Percentiles rank a stretch among this genome's conserved stretches.
Evolutionary conservation across 2,888 invertebrate genomes (phyloP).

Genomic region (Leptodirus hochenwartii): DNA sequence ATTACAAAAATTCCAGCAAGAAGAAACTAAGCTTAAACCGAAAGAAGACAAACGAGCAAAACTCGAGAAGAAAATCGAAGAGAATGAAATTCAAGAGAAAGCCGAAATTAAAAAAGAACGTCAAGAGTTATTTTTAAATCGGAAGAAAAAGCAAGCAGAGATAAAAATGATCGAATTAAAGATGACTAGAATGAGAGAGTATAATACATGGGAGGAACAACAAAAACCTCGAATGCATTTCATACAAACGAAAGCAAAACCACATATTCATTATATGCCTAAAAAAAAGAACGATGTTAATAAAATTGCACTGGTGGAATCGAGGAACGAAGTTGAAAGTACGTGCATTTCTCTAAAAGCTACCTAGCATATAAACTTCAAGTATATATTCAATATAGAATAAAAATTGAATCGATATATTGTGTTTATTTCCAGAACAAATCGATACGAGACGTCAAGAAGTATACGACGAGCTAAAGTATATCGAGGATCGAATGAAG

Average conservation of each 20-base stretch:
- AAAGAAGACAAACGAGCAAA: constrained; percentile 69
- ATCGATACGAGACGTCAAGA: constrained; percentile 43
- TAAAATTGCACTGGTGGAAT: constrained; percentile 43
- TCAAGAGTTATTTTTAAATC: constrained; percentile 65
- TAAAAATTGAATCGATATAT: constrained; percentile 1
- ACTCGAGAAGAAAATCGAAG: constrained; percentile 87
- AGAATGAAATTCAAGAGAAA: constrained; percentile 72
- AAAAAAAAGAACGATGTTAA: constrained; percentile 54
- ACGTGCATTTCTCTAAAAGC: constrained; percentile 22
- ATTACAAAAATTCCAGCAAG: constrained; percentile 85
- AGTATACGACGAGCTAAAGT: constrained; percentile 42
- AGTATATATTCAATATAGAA: background rate
- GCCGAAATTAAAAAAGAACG: constrained; percentile 70
- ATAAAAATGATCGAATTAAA: constrained; percentile 80
- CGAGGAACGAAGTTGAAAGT: constrained; percentile 46
- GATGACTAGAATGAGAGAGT: constrained; percentile 73
- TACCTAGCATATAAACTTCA: constrained; percentile 1
- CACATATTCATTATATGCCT: constrained; percentile 76
- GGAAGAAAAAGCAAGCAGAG: constrained; percentile 75
- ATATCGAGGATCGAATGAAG: constrained; percentile 38
- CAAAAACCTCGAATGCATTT: constrained; percentile 62
- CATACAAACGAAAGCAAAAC: constrained; percentile 74
- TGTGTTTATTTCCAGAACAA: constrained; percentile 30
- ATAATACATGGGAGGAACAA: constrained; percentile 70
- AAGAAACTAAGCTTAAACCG: constrained; percentile 76